These are phyloP conservation scores for Elanus axillaris DNA, from an alignment of 2,113 vertebrate genomes.

Conservation along the genomic window DNA sequence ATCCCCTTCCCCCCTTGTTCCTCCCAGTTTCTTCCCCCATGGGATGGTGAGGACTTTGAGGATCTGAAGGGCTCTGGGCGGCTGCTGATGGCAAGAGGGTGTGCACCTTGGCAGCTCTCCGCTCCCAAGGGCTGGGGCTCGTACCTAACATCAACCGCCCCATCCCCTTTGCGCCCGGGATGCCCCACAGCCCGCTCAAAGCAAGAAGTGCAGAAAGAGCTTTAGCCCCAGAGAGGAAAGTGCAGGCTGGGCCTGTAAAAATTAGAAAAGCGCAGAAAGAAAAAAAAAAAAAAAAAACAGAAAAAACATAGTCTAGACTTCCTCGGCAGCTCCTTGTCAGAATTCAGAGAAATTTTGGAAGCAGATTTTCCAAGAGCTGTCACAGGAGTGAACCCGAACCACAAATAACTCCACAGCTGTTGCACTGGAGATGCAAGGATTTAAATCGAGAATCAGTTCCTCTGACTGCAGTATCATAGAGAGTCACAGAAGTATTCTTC, in stretches of 20 bases:
- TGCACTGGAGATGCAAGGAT: neutral
- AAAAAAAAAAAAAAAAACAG: too few relatives aligned
- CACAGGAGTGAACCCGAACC: conserved; percentile 12
- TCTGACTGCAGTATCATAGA: neutral
- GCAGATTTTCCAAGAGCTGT: neutral
- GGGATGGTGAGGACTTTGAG: neutral
- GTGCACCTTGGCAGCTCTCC: neutral
- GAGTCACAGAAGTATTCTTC: neutral
- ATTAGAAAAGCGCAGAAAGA: neutral
- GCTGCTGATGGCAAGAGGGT: neutral
- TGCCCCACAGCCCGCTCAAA: neutral
- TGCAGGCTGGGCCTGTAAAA: neutral
- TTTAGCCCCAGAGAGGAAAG: neutral
- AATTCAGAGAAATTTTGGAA: neutral
- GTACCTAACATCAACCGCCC: neutral
- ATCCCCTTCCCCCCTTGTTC: neutral
- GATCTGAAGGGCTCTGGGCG: neutral
- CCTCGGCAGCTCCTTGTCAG: neutral
- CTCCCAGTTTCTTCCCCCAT: neutral
- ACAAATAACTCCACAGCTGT: conserved; percentile 35
- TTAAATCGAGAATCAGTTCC: neutral
- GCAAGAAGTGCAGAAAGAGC: neutral
- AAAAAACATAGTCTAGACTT: neutral
- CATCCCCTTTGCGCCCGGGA: rapidly evolving
- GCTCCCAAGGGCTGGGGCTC: neutral